Base-by-base conservation (phyloP, 1,140 invertebrate species). In the Drosophila prosaltans region DNA sequence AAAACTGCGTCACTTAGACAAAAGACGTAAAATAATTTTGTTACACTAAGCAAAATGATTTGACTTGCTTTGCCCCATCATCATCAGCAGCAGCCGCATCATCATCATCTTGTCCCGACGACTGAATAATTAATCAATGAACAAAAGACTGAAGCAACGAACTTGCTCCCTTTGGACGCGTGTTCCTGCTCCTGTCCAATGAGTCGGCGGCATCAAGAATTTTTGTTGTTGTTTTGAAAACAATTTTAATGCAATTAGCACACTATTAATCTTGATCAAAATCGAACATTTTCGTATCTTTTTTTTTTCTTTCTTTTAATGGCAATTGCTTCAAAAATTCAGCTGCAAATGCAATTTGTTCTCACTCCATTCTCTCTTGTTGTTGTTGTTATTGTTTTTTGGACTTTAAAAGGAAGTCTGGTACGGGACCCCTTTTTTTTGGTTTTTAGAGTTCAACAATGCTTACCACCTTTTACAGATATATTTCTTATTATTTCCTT, bases 101-200 rank as follows among this genome's bases (percentile, higher is more conserved):
- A 16, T 16, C 16, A 16, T 5, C 3, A 3, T 32, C 2, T 24
- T 1, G 10, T 51, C 32, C 32, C 21, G 21, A 16, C 24, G 40
- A 21, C 65, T 85, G 72, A 82, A 79, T 88, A 76, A 85, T 88
- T 71, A 69, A 54, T 26, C 32, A 62, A 43, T 81, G 16, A 76
- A 85, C 82, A 82, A 85, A 85, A 85, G 82, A 85, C 83, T 85
- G 69, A 88, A 88, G 83, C 83, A 82, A 85, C 83, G 83, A 85
- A 85, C 82, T 85, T 79, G 81, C 48, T 43, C 26, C 43, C 57
- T 40, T 28, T 39, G 48, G 51, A 69, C 69, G 59, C 73, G 65
- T 62, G 28, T 58, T 48, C 55, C 63, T 48, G 43, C 36, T 70
- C 65, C 61, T 63, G 40, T 39, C 21, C 7, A 48, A 67, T 59